Base-by-base conservation (phyloP, 1,140 invertebrate species). In the Chymomyza costata region DNA sequence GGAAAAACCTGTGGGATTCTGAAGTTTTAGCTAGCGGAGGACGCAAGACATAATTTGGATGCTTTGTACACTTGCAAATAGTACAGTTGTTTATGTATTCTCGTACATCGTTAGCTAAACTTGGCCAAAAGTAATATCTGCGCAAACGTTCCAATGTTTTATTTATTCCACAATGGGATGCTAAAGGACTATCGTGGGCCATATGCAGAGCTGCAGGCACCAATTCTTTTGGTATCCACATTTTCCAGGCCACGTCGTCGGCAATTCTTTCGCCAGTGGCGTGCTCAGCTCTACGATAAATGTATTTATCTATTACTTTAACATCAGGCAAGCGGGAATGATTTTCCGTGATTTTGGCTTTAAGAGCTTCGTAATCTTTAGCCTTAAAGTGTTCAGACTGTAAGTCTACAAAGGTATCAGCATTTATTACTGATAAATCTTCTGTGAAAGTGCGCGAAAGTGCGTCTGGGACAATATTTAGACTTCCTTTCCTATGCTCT, bases 401-500 rank as follows among this genome's bases (percentile, higher is more conserved):
- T 10, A 28, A 28, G 10, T 28, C 25, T 28, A 28, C 10, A 6
- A 28, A 6, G 5, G 5, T 5, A 5, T 28, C 25, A 10, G 25
- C 10, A 28, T 44, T 21, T 14, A 30, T 7, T 25, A 8, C 7
- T 1, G 41, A 45, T 13, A 44, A 11, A 3, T 44, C 21, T 3
- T 39, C 15, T 6, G 3, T 10, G 30, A 32, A 18, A 6, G 40
- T 32, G 13, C 48, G 5, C 3, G 47, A 39, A 0, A 50, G 25
- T 19, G 48, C 48, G 28, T 51, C 50, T 13, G 39, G 31, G 1
- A 55, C 44, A n/a, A 48, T 13, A 34, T 13, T 19, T n/a, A n/a
- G n/a, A n/a, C n/a, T n/a, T n/a, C n/a, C n/a, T n/a, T n/a, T n/a
- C n/a, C n/a, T n/a, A n/a, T 54, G 51, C 11, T 44, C 25, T 5